Evolutionary conservation across 2,888 invertebrate genomes (phyloP), one percentile per base, ranked within the genome.

Genomic region (Exocentrus adspersus): DNA sequence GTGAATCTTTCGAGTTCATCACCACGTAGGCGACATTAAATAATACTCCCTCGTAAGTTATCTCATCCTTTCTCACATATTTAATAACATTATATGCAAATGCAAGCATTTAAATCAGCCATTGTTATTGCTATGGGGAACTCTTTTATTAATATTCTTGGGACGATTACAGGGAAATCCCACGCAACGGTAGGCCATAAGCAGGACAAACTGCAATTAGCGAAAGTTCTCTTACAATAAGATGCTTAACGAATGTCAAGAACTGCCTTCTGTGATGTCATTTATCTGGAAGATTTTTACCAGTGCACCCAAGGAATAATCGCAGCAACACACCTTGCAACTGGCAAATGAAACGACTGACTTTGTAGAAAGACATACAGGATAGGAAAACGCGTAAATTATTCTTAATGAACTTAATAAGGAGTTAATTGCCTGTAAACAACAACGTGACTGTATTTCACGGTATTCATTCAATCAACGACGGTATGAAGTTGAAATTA

Each of bases 171-270:
- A n/a, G 54, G 42, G 57, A 57, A 64, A 62, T 60, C 67, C 67
- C 60, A 64, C 67, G 64, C 67, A 62, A 62, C 46, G 64, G 60
- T 64, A 60, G 61, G 42, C 24, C 42, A 54, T 37, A 64, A 67
- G 54, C 64, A 61, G 67, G 65, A 68, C 64, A 56, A 62, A 68
- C 51, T 57, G 63, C 58, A 68, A 68, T 68, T 68, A 68, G 65
- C 60, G 60, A 57, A 43, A 52, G 62, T 56, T 43, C 57, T 53
- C 43, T 56, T 50, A 64, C 60, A 60, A 58, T 58, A 53, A 67
- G 64, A 57, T 60, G 62, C 54, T 63, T 46, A 58, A 57, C 64
- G 54, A 60, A 65, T 28, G 65, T 65, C 67, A 68, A 65, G 62
- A 60, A 32, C 64, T 37, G 58, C 46, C 61, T 61, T 65, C 67